Evolutionary conservation across 2,888 invertebrate species (phyloP).

Genomic region (Eumerus sabulonum): DNA sequence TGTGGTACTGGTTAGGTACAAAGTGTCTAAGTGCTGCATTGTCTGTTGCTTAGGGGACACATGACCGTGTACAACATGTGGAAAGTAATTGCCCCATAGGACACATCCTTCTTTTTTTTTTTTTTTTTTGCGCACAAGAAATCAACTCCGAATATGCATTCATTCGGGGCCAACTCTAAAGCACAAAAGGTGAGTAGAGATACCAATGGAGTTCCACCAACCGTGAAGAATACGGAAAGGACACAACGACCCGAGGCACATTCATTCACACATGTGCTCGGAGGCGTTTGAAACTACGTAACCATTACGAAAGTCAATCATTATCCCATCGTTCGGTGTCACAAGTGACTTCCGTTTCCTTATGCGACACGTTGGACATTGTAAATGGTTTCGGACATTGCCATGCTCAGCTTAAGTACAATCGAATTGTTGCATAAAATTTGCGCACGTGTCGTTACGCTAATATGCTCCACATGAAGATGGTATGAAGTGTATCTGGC

Average conservation of each 20-base stretch:
- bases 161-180: too few species aligned
- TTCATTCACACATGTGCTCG: too few species aligned
- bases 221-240: neutral
- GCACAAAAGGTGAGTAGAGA: conserved; percentile 5
- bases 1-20: neutral
- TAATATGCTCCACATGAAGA: conserved; percentile 1
- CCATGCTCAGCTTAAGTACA: too few species aligned
- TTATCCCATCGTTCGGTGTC: conserved; percentile 27
- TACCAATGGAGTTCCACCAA: neutral
- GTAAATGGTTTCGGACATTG: too few species aligned
- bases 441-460: conserved; percentile 7
- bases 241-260: neutral
- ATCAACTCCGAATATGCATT: too few species aligned
- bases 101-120: conserved; percentile 13
- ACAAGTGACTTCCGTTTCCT: neutral
- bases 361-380: neutral
- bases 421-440: conserved; percentile 14
- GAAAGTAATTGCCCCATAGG: neutral
- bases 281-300: conserved; percentile 2
- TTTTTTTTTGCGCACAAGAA: neutral
- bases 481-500: neutral
- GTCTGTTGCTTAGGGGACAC: conserved; percentile 32
- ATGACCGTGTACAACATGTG: conserved; percentile 17
- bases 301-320: conserved; percentile 39
- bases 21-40: conserved; percentile 28